Conservation (phyloP, 2,113 vertebrate species). For the Hydrochoerus hydrochaeris region DNA sequence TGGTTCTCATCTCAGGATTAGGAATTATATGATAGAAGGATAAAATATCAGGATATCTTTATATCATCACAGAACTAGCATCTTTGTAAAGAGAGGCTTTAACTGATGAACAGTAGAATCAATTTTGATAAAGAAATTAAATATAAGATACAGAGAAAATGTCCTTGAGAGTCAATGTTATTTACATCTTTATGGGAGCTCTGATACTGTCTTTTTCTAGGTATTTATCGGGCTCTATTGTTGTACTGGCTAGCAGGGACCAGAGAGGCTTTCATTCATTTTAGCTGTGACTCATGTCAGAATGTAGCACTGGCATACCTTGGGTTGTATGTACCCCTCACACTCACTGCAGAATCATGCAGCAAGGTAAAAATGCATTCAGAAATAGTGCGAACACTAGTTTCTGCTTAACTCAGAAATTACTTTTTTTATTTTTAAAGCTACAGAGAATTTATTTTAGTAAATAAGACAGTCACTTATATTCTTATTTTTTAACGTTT, state of each 20-base stretch:
- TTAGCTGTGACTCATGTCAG: neutral
- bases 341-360: neutral
- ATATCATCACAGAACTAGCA: neutral
- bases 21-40: neutral
- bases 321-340: neutral
- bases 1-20: neutral
- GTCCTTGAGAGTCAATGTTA: neutral
- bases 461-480: neutral
- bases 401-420: neutral
- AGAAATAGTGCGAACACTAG: neutral
- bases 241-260: neutral
- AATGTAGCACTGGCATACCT: neutral
- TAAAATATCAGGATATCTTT: slow-evolving; percentile 3
- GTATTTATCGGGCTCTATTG: neutral
- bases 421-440: neutral
- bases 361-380: neutral
- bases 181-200: neutral
- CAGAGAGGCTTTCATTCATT: neutral
- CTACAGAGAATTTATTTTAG: neutral
- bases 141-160: slow-evolving; percentile 20
- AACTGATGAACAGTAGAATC: neutral
- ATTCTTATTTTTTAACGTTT: neutral
- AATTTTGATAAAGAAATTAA: slow-evolving; percentile 26
- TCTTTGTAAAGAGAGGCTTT: neutral
- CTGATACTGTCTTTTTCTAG: neutral